Conservation (phyloP, 2,113 vertebrate genomes). For the Alligator mississippiensis region DNA sequence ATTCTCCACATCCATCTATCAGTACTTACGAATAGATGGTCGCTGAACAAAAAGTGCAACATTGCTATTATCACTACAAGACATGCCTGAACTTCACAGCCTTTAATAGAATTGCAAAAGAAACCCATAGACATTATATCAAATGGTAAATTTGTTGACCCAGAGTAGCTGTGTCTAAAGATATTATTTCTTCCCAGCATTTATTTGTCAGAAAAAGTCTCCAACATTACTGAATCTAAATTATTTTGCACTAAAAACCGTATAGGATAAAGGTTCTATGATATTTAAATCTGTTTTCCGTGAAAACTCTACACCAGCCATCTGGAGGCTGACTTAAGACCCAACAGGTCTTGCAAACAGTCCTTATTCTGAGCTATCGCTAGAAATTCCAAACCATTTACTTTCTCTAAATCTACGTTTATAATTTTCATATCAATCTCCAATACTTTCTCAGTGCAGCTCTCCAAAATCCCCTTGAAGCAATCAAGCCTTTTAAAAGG, state of each 20-base stretch:
- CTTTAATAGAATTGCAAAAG: background rate
- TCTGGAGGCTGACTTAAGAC: slow-evolving; percentile 18
- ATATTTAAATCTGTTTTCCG: slow-evolving; percentile 13
- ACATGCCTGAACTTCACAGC: background rate
- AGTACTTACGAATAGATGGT: background rate
- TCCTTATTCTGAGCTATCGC: slow-evolving; percentile 2
- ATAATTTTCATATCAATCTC: slow-evolving; percentile 14
- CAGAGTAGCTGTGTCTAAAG: background rate
- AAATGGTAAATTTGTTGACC: background rate
- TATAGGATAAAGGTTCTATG: background rate
- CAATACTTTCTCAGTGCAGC: background rate
- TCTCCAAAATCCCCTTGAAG: background rate
- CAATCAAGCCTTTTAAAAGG: background rate
- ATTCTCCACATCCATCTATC: background rate
- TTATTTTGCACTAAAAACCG: background rate
- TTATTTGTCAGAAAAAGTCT: slow-evolving; percentile 29
- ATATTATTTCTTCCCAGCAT: background rate
- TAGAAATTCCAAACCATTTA: background rate
- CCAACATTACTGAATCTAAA: slow-evolving; percentile 8
- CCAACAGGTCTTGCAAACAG: background rate
- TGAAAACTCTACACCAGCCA: background rate
- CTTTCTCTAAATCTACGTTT: slow-evolving; percentile 1
- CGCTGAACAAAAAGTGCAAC: background rate
- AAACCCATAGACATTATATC: background rate
- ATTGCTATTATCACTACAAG: background rate